These are phyloP conservation scores for Drosophila ustulata DNA, from an alignment of 2,888 invertebrate genomes.

Conservation along the genomic window DNA sequence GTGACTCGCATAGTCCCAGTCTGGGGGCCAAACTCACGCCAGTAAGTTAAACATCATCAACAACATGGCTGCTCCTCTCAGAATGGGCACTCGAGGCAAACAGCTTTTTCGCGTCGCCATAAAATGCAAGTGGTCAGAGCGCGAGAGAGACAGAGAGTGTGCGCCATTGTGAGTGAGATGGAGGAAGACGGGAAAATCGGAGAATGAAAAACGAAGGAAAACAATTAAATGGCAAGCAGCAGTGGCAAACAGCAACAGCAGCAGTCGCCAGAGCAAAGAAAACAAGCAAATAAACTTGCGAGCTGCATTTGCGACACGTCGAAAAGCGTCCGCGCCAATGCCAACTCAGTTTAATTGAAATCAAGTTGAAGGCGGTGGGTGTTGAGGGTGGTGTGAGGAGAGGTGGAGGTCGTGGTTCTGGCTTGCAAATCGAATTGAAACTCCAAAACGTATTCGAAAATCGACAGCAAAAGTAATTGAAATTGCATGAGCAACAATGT, in stretches of 20 bases:
- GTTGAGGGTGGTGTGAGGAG: slow-evolving; percentile 15
- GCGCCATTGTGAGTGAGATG: neutral
- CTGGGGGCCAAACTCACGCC: slow-evolving; percentile 36
- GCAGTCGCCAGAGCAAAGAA: slow-evolving; percentile 58
- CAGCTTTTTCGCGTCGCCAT: slow-evolving; percentile 79
- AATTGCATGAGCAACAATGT: slow-evolving; percentile 83
- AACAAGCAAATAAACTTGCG: slow-evolving; percentile 78
- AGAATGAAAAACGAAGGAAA: slow-evolving; percentile 59
- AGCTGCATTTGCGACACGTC: slow-evolving; percentile 76
- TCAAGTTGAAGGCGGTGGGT: slow-evolving; percentile 55
- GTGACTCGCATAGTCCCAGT: neutral
- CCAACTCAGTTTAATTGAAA: slow-evolving; percentile 80
- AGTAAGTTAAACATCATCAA: slow-evolving; percentile 73
- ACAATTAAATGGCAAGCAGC: slow-evolving; percentile 68
- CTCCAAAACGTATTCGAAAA: slow-evolving; percentile 78
- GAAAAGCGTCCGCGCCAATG: slow-evolving; percentile 71
- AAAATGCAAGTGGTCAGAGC: slow-evolving; percentile 77
- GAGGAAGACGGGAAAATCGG: slow-evolving; percentile 24
- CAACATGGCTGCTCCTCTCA: slow-evolving; percentile 67
- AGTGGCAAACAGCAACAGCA: slow-evolving; percentile 33
- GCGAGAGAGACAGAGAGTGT: slow-evolving; percentile 18
- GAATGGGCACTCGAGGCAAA: slow-evolving; percentile 62
- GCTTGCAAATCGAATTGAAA: slow-evolving; percentile 78
- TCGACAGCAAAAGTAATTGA: slow-evolving; percentile 82
- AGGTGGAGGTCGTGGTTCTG: slow-evolving; percentile 41